Evolutionary conservation across 2,113 vertebrate genomes (phyloP).

Genomic region (Lamprologus ornatipinnis): DNA sequence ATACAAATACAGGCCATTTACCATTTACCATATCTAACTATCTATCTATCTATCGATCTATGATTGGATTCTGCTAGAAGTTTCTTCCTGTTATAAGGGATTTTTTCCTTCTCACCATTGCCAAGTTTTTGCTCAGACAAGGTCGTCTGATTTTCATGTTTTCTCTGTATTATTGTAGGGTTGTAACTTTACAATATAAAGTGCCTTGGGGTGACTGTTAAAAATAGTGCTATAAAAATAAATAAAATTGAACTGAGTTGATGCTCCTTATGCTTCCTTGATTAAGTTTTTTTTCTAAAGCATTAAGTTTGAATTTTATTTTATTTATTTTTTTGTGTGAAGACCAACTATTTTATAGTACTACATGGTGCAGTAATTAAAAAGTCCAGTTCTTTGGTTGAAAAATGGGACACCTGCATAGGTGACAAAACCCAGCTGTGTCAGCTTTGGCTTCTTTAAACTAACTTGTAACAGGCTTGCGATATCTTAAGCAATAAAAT

Average conservation of each 20-base stretch:
- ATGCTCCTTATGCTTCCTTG: background rate
- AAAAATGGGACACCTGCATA: background rate
- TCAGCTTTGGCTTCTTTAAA: background rate
- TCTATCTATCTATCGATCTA: fast-evolving
- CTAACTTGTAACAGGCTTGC: background rate
- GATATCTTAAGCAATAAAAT: background rate
- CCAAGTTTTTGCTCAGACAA: background rate
- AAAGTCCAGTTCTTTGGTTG: background rate
- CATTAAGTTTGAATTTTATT: background rate
- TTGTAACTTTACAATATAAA: background rate
- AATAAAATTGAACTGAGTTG: background rate
- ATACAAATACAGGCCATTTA: no score
- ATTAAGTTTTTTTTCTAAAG: background rate
- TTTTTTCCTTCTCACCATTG: background rate
- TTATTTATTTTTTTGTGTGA: background rate
- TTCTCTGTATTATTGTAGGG: background rate
- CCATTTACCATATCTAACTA: no score
- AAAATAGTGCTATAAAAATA: background rate
- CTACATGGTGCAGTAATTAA: background rate
- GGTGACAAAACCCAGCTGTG: background rate
- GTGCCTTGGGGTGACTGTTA: background rate
- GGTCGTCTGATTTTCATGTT: background rate
- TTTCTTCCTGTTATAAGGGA: background rate
- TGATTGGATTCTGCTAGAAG: background rate
- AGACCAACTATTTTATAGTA: background rate